These are phyloP conservation scores for Pyxicephalus adspersus DNA, from an alignment of 2,113 vertebrate genomes.

Conservation along the genomic window DNA sequence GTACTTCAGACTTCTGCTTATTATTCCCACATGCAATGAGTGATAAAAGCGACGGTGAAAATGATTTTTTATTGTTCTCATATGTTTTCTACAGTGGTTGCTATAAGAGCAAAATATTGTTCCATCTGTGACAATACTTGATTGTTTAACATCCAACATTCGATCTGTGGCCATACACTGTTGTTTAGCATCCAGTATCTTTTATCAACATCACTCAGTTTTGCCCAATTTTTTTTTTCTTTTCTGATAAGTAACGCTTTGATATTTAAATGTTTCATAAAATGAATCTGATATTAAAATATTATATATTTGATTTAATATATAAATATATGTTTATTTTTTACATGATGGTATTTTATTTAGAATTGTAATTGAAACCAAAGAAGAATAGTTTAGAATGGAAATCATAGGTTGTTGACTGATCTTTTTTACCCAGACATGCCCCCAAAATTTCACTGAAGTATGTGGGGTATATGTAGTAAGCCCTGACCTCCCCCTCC, in stretches of 20 bases:
- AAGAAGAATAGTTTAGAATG: background rate
- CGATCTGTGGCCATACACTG: conserved; percentile 66
- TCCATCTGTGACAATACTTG: conserved; percentile 66
- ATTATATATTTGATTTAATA: conserved; percentile 3
- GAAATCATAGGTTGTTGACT: background rate
- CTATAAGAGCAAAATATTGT: conserved; percentile 65
- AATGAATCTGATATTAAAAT: conserved; percentile 44
- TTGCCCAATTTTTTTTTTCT: conserved; percentile 59
- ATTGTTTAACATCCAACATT: conserved; percentile 69
- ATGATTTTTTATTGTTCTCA: conserved; percentile 74
- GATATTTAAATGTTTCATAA: conserved; percentile 61
- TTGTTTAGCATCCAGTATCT: conserved; percentile 68
- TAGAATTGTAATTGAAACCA: background rate
- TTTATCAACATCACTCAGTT: conserved; percentile 65
- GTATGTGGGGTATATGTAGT: too few relatives aligned
- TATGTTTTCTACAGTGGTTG: conserved; percentile 68
- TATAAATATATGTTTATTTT: background rate
- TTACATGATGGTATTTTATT: background rate
- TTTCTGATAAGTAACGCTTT: conserved; percentile 63
- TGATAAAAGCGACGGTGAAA: conserved; percentile 72
- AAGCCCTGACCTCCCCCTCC: too few relatives aligned
- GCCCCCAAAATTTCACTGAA: too few relatives aligned
- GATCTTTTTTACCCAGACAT: too few relatives aligned
- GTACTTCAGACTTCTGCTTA: conserved; percentile 64
- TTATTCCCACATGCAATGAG: conserved; percentile 69